A percentile compares a stretch with the other conserved stretches of the same genome.
phyloP scores from a whole-genome alignment of 2,888 invertebrate species.

The Chymomyza amoena region DNA sequence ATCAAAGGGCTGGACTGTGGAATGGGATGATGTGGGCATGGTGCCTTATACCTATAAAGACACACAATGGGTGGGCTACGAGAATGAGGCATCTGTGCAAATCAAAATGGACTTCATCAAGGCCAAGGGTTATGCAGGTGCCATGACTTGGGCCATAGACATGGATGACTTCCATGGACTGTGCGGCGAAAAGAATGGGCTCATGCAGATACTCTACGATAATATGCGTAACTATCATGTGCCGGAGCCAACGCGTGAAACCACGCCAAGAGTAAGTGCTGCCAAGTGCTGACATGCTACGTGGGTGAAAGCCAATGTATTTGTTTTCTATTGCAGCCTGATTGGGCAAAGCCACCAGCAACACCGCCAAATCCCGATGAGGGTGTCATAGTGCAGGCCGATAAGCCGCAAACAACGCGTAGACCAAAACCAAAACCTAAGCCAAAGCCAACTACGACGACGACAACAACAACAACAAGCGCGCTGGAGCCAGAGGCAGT shows the following conservation, averaged over 20 bases:
- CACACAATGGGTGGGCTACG: constrained; percentile 95
- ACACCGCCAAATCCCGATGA: constrained; percentile 82
- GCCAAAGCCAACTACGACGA: constrained; percentile 56
- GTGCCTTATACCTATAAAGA: constrained; percentile 92
- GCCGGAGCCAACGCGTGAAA: constrained; percentile 83
- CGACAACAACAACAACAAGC: constrained; percentile 56
- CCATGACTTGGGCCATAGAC: constrained; percentile 93
- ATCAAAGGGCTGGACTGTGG: constrained; percentile 87
- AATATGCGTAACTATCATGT: constrained; percentile 86
- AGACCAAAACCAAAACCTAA: constrained; percentile 69
- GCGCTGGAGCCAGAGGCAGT: constrained; percentile 48
- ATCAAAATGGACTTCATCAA: constrained; percentile 95
- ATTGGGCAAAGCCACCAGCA: constrained; percentile 89
- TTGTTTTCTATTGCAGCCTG: constrained; percentile 81
- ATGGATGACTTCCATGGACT: constrained; percentile 94
- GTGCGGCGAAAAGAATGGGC: constrained; percentile 87
- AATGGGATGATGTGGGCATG: constrained; percentile 90
- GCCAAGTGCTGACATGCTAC: constrained; percentile 32
- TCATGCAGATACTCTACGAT: constrained; percentile 86
- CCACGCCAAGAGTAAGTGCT: constrained; percentile 84
- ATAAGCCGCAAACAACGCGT: constrained; percentile 75
- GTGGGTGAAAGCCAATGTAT: constrained; percentile 29
- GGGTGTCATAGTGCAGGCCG: constrained; percentile 36
- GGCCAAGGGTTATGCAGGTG: constrained; percentile 89
- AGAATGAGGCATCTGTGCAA: constrained; percentile 84